Evolutionary conservation across 2,888 invertebrate genomes (phyloP).

Genomic region (Sinohyriopsis cumingii): DNA sequence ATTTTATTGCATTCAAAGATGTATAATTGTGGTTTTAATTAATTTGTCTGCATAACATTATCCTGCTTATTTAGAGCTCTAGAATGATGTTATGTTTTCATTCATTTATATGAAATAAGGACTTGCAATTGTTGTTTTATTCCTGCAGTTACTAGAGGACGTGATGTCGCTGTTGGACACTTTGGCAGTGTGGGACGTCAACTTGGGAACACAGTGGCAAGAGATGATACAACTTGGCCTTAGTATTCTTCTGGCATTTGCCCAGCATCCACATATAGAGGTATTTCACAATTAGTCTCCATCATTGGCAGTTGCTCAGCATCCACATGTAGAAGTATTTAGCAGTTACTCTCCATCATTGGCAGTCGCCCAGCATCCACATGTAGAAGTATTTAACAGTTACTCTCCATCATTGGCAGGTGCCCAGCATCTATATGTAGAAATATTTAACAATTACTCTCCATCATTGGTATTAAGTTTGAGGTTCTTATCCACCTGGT

Average conservation of each 20-base stretch:
- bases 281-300: constrained; percentile 42
- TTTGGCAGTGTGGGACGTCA: constrained; percentile 76
- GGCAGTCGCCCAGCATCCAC: constrained; percentile 40
- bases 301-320: not conserved
- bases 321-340: not conserved
- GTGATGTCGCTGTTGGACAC: constrained; percentile 76
- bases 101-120: too few species aligned
- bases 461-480: not conserved
- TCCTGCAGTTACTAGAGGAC: constrained; percentile 75
- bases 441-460: not conserved
- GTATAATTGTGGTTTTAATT: too few species aligned
- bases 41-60: too few species aligned
- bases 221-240: constrained; percentile 76
- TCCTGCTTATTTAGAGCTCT: too few species aligned
- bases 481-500: too few species aligned
- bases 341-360: not conserved
- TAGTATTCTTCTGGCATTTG: constrained; percentile 67
- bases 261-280: constrained; percentile 62
- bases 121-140: not conserved
- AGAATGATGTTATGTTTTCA: too few species aligned
- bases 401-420: not conserved
- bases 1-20: too few species aligned
- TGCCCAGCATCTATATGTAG: not conserved
- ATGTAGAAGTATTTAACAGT: constrained; percentile 58
- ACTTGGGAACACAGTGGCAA: constrained; percentile 76